Evolutionary conservation across 2,113 vertebrate genomes (phyloP).

Genomic region (Indicator indicator): DNA sequence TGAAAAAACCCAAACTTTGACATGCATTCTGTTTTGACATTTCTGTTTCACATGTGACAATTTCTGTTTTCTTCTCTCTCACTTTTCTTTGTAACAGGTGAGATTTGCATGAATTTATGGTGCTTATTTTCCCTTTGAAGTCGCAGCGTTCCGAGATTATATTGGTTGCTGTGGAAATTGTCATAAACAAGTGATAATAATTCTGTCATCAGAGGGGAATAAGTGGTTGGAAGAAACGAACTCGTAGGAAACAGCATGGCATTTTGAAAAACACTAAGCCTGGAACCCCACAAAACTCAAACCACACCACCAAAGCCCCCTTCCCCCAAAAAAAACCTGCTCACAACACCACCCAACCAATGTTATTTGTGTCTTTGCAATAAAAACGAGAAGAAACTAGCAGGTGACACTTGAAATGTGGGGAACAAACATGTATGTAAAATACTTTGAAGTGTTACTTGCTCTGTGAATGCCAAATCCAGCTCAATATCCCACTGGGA

Average conservation of each 20-base stretch:
- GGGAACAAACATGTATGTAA: background rate
- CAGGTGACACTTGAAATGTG: background rate
- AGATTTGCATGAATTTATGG: background rate
- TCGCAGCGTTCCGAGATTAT: background rate
- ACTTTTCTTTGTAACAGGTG: background rate
- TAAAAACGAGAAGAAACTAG: background rate
- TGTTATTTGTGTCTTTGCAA: background rate
- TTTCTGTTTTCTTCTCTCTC: background rate
- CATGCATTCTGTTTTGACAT: background rate
- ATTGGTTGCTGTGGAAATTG: constrained; percentile 6
- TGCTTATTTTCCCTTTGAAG: constrained; percentile 32
- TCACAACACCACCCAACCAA: background rate
- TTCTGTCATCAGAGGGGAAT: background rate
- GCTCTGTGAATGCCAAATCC: background rate
- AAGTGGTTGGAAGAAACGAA: background rate
- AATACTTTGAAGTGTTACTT: background rate
- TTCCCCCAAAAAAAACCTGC: too few relatives aligned
- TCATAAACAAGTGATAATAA: constrained; percentile 22
- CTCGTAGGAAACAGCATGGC: background rate
- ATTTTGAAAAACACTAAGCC: background rate
- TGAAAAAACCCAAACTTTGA: background rate
- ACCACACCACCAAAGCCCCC: background rate
- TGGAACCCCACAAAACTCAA: background rate
- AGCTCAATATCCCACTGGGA: background rate
- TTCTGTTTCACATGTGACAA: background rate